Percentiles rank a stretch among this genome's conserved stretches.
These are phyloP conservation scores for Octodonta nipae DNA, from an alignment of 2,888 invertebrate species.

Conservation along the genomic window DNA sequence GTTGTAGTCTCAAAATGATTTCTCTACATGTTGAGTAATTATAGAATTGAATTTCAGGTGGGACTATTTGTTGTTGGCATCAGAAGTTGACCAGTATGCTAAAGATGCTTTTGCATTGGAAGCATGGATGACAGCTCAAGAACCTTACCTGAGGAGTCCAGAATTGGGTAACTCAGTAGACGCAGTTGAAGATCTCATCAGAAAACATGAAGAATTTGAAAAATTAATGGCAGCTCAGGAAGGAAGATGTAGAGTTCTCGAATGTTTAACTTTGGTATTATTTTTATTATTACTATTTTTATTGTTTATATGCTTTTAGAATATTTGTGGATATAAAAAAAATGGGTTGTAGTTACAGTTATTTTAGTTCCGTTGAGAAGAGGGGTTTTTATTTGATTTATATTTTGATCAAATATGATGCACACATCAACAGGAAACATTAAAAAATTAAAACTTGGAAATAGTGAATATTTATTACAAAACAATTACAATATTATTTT, in stretches of 20 bases:
- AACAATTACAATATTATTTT: no score
- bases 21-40: no score
- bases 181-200: conserved; percentile 96
- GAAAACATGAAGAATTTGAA: conserved; percentile 99
- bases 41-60: conserved; percentile 44
- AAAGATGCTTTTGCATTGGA: conserved; percentile 99
- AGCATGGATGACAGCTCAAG: conserved; percentile 97
- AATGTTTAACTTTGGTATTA: conserved; percentile 90
- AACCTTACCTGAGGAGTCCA: conserved; percentile 92
- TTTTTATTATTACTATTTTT: conserved; percentile 7
- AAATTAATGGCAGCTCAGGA: conserved; percentile 98
- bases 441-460: no score
- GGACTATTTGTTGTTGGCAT: conserved; percentile 95
- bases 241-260: conserved; percentile 94
- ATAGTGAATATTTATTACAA: no score
- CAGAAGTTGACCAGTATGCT: conserved; percentile 99
- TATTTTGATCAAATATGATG: no score
- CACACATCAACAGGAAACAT: no score
- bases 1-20: no score
- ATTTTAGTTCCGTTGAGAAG: no score
- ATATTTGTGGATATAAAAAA: no score
- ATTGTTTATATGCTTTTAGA: no score
- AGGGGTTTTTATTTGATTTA: no score
- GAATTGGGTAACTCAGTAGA: conserved; percentile 97
- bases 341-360: no score